A percentile compares a stretch with the other conserved stretches of the same genome.
phyloP scores from a whole-genome alignment of 2,888 invertebrate genomes.

The Koerneria pararmatus region DNA sequence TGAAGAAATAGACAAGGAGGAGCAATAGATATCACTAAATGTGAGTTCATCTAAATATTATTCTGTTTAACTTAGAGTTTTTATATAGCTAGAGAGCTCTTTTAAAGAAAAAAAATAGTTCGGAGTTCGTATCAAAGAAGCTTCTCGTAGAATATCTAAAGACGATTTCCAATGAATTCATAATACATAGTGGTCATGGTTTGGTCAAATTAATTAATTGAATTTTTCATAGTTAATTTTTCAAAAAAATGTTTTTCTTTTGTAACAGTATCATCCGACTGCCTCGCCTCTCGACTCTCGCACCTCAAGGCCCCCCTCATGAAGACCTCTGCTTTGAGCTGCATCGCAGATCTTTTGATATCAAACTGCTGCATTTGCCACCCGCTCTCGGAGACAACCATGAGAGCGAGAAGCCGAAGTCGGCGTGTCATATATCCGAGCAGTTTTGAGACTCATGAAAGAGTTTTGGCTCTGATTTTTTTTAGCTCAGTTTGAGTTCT shows the following conservation, averaged over 20 bases:
- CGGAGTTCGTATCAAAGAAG: no score
- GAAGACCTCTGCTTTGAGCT: constrained; percentile 19
- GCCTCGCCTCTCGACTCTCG: constrained; percentile 17
- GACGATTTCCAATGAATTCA: no score
- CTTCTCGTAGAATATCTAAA: no score
- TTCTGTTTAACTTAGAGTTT: no score
- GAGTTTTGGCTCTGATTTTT: neutral
- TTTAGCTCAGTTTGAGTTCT: no score
- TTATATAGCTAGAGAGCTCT: no score
- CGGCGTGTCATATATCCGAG: neutral
- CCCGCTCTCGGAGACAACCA: constrained; percentile 20
- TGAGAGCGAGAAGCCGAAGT: neutral
- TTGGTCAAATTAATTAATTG: no score
- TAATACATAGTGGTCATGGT: no score
- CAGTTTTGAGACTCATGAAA: constrained; percentile 9
- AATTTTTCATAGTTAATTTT: neutral
- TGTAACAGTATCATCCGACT: constrained; percentile 16
- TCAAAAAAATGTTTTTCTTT: neutral
- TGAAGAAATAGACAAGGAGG: no score
- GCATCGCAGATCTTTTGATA: constrained; percentile 19
- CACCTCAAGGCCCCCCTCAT: constrained; percentile 15
- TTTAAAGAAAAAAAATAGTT: no score
- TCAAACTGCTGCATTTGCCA: constrained; percentile 19
- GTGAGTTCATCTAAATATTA: no score
- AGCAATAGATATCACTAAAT: no score